Conservation (phyloP, 2,888 invertebrate species). For the Tenthredo notha region DNA sequence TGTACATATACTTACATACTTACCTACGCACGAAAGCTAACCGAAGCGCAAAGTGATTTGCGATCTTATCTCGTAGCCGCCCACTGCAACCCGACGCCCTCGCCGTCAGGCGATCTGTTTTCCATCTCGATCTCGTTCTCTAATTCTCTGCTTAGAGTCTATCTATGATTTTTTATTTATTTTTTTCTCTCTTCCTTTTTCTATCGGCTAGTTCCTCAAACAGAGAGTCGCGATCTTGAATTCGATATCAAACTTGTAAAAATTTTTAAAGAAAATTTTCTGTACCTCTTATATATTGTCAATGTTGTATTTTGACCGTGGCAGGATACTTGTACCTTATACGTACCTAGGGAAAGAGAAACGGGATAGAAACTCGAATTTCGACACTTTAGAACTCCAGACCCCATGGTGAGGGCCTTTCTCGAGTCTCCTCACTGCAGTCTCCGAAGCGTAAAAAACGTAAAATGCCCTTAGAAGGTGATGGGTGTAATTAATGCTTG, state of each 20-base stretch:
- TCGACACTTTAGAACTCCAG: conserved; percentile 24
- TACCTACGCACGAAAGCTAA: conserved; percentile 31
- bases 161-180: background rate
- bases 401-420: conserved; percentile 23
- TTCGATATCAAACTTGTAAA: background rate
- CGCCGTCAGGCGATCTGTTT: conserved; percentile 46
- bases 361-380: conserved; percentile 4
- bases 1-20: background rate
- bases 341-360: background rate
- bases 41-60: conserved; percentile 44
- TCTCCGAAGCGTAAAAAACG: background rate
- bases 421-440: background rate
- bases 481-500: conserved; percentile 60
- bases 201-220: background rate
- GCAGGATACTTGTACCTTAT: background rate
- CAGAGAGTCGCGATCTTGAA: background rate
- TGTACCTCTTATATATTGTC: too few species aligned
- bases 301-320: too few species aligned
- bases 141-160: background rate
- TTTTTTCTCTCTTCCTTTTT: background rate
- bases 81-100: conserved; percentile 51
- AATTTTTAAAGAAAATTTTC: too few species aligned
- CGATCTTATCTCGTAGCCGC: conserved; percentile 51
- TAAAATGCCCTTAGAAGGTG: conserved; percentile 46
- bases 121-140: conserved; percentile 34